Evolutionary conservation across 2,113 vertebrate genomes (phyloP).

Genomic region (Tachycineta bicolor): DNA sequence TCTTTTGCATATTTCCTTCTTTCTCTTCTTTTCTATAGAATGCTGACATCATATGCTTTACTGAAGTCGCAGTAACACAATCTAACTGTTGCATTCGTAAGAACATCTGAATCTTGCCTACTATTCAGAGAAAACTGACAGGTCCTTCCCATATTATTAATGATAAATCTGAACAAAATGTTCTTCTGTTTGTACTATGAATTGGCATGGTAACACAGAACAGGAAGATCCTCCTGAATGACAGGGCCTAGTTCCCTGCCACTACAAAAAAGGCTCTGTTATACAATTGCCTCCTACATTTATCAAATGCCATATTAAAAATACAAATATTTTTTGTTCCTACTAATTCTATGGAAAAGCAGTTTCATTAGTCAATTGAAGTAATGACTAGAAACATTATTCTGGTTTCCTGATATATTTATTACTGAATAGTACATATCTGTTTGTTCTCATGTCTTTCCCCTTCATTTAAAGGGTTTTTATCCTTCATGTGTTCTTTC

Average conservation of each 20-base stretch:
- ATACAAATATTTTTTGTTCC: slow-evolving; percentile 5
- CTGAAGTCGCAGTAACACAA: not conserved
- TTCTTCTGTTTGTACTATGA: not conserved
- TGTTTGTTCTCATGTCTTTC: not conserved
- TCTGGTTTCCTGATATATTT: not conserved
- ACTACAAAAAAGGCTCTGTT: not conserved
- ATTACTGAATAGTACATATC: not conserved
- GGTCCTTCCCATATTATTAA: not conserved
- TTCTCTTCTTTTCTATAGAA: not conserved
- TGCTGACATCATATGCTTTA: not conserved
- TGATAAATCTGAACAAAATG: slow-evolving; percentile 13
- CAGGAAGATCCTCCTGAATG: not conserved
- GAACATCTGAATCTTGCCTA: not conserved
- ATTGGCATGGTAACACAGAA: not conserved
- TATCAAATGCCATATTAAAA: not conserved
- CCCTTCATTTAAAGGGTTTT: not conserved
- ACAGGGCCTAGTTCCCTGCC: not conserved
- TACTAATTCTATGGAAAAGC: not conserved
- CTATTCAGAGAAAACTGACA: not conserved
- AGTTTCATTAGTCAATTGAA: not conserved
- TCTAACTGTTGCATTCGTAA: not conserved
- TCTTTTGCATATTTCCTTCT: not conserved
- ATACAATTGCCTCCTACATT: not conserved
- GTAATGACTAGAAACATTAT: not conserved
- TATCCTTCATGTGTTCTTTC: not conserved